A percentile compares a stretch with the other conserved stretches of the same genome.
phyloP scores from a whole-genome alignment of 2,113 vertebrate species.

The Poecile atricapillus region DNA sequence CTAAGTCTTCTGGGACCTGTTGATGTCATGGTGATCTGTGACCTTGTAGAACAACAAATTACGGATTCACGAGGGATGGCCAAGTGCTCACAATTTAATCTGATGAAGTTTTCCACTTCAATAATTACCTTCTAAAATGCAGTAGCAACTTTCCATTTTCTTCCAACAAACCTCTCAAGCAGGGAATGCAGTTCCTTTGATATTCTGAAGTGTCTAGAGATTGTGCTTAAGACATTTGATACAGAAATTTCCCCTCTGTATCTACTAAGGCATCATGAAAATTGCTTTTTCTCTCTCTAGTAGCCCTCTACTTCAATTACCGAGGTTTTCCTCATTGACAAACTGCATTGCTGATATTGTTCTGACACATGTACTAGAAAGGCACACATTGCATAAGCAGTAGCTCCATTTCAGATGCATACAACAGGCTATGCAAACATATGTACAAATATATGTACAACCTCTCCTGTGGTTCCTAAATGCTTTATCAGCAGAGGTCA shows the following conservation, averaged over 20 bases:
- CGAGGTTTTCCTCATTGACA: not conserved
- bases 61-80: not conserved
- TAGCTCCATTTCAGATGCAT: not conserved
- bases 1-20: not conserved
- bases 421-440: not conserved
- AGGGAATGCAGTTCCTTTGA: not conserved
- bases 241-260: not conserved
- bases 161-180: not conserved
- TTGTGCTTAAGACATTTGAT: not conserved
- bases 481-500: not conserved
- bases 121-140: not conserved
- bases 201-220: not conserved
- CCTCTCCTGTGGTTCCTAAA: not conserved
- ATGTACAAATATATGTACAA: not conserved
- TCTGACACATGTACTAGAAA: not conserved
- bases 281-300: not conserved
- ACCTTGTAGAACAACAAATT: not conserved
- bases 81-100: not conserved
- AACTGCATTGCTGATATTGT: not conserved
- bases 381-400: not conserved
- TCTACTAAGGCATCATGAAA: not conserved
- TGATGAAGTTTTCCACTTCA: not conserved
- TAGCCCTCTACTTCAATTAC: not conserved
- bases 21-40: not conserved
- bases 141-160: not conserved